Percentiles rank a stretch among this genome's conserved stretches.
These are phyloP conservation scores for Tolypeutes matacus DNA, from an alignment of 2,797 vertebrate genomes.

Conservation along the genomic window DNA sequence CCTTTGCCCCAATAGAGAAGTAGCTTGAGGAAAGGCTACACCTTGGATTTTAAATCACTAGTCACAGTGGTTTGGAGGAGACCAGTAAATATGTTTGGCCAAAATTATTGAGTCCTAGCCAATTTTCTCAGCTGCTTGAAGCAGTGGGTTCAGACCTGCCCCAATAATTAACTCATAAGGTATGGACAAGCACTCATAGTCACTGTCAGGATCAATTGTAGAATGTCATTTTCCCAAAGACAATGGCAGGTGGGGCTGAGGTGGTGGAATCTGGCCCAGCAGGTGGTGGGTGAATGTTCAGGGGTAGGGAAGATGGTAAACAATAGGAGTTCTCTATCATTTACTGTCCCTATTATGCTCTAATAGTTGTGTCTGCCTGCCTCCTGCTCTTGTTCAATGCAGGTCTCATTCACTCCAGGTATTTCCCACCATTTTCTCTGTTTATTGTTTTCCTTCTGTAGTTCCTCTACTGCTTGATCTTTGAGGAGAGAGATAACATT, in stretches of 20 bases:
- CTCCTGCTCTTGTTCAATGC: not conserved
- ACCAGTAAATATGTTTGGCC: not conserved
- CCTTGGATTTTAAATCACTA: not conserved
- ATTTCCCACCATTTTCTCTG: not conserved
- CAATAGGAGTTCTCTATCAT: not conserved
- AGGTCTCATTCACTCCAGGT: not conserved
- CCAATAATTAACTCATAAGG: not conserved
- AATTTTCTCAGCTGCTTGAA: not conserved
- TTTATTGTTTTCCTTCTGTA: not conserved
- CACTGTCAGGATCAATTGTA: not conserved
- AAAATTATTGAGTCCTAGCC: not conserved
- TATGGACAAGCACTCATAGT: not conserved
- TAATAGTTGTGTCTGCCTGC: not conserved
- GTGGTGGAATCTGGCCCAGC: too few species aligned
- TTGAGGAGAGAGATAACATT: not conserved
- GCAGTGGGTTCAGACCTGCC: not conserved
- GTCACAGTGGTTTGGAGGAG: not conserved
- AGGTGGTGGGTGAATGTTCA: not conserved
- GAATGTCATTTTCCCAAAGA: not conserved
- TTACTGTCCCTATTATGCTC: not conserved
- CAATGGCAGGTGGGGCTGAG: not conserved
- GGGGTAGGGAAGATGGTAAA: not conserved
- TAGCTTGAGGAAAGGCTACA: not conserved
- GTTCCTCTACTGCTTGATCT: not conserved
- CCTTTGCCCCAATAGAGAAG: not conserved